phyloP scores from a whole-genome alignment of 1,140 invertebrate species.

The Callitettix versicolor region DNA sequence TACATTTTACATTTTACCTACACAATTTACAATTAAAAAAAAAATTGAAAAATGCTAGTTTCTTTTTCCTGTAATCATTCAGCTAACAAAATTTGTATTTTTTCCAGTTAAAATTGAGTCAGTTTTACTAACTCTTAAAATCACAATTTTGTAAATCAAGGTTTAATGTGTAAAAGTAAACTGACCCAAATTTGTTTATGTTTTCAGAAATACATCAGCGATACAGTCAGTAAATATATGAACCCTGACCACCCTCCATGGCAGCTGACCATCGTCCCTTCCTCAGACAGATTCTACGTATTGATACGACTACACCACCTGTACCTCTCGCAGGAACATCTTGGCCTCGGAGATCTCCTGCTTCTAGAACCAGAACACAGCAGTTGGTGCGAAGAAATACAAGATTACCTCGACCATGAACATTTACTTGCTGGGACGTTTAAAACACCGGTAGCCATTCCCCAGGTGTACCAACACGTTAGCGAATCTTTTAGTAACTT shows the following conservation, averaged over 20 bases:
- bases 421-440: constrained; percentile 15
- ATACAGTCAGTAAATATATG: constrained; percentile 64
- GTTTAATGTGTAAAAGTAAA: too few relatives aligned
- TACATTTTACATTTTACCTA: too few relatives aligned
- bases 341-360: constrained; percentile 64
- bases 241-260: constrained; percentile 56
- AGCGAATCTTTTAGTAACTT: constrained; percentile 54
- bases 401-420: constrained; percentile 8
- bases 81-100: too few relatives aligned
- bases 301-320: constrained; percentile 64
- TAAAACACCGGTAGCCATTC: constrained; percentile 38
- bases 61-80: too few relatives aligned
- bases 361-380: constrained; percentile 42
- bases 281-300: constrained; percentile 54
- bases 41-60: too few relatives aligned
- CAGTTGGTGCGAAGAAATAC: not conserved
- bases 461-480: constrained; percentile 52
- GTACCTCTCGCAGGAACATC: constrained; percentile 52
- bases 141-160: too few relatives aligned
- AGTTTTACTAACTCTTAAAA: too few relatives aligned
- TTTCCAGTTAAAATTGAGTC: too few relatives aligned
- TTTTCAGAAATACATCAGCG: constrained; percentile 63
- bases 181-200: not conserved
- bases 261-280: constrained; percentile 66
- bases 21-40: too few relatives aligned